Conservation (phyloP, 2,888 invertebrate genomes). For the Agrotis puta region DNA sequence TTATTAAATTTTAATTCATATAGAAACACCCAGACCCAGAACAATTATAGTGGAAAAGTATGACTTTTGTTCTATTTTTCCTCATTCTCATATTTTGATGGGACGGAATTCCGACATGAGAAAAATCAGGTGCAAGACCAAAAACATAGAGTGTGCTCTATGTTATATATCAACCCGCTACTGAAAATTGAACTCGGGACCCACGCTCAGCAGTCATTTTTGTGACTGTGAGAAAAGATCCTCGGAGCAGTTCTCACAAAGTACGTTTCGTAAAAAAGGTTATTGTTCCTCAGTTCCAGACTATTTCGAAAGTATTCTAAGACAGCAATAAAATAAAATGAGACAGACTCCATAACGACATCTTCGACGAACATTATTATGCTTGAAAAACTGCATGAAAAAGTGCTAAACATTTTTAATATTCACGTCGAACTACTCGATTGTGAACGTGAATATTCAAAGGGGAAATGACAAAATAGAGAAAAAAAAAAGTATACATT, state of each 20-base stretch:
- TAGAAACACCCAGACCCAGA: too few relatives aligned
- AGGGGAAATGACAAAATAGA: slow-evolving; percentile 45
- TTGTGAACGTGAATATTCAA: slow-evolving; percentile 60
- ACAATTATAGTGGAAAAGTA: too few relatives aligned
- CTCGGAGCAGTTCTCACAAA: background rate
- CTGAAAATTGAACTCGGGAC: too few relatives aligned
- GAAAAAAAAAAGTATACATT: slow-evolving; percentile 30
- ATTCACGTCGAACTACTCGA: slow-evolving; percentile 46
- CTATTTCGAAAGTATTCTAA: slow-evolving; percentile 10
- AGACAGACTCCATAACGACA: slow-evolving; percentile 28
- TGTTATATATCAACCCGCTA: too few relatives aligned
- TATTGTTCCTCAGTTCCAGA: slow-evolving; percentile 5
- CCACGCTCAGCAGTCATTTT: too few relatives aligned
- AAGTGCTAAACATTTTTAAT: slow-evolving; percentile 41
- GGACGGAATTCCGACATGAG: too few relatives aligned
- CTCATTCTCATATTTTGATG: too few relatives aligned
- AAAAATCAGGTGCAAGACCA: too few relatives aligned
- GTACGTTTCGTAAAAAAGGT: background rate
- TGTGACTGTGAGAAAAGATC: too few relatives aligned
- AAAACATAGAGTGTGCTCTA: too few relatives aligned
- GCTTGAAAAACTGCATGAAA: slow-evolving; percentile 49
- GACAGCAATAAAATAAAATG: slow-evolving; percentile 24
- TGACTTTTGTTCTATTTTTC: too few relatives aligned
- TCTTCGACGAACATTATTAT: slow-evolving; percentile 30
- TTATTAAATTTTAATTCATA: too few relatives aligned